These are phyloP conservation scores for Phaenicophaeus curvirostris DNA, from an alignment of 2,797 vertebrate species.

Conservation along the genomic window DNA sequence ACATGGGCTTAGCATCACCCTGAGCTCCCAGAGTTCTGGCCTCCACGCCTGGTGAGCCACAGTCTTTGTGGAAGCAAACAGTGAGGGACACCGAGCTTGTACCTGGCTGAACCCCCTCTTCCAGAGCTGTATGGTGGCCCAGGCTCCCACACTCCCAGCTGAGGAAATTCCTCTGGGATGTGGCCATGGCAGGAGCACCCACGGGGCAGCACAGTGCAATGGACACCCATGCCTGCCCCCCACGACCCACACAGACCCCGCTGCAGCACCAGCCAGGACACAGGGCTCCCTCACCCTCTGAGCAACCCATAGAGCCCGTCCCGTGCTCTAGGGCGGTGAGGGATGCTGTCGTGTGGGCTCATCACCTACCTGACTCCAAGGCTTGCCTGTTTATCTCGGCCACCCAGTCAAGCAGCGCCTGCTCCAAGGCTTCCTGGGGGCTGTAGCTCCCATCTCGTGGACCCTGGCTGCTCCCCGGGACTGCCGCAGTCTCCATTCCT, in stretches of 20 bases:
- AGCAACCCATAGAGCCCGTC: not conserved
- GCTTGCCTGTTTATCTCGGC: conserved; percentile 82
- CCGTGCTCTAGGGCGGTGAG: rapidly evolving
- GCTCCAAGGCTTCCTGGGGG: conserved; percentile 81
- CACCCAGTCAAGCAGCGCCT: conserved; percentile 85
- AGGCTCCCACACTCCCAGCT: not conserved
- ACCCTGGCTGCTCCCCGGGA: not conserved
- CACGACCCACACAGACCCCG: rapidly evolving
- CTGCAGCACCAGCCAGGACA: not conserved
- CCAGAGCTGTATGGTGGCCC: not conserved
- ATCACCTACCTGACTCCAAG: conserved; percentile 79
- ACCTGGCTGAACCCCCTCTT: not conserved
- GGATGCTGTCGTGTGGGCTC: not conserved
- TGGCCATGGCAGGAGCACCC: not conserved
- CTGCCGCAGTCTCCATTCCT: not conserved
- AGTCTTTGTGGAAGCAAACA: not conserved
- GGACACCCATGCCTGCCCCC: not conserved
- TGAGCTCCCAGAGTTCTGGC: not conserved
- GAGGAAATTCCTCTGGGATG: not conserved
- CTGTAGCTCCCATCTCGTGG: conserved; percentile 68
- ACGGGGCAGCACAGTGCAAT: rapidly evolving
- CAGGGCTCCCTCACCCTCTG: rapidly evolving
- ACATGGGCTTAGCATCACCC: no score
- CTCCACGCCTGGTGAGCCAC: not conserved
- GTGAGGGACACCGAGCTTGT: not conserved